A percentile compares a stretch with the other conserved stretches of the same genome.
phyloP scores from a whole-genome alignment of 2,888 invertebrate genomes.

The Octonoba sinensis region DNA sequence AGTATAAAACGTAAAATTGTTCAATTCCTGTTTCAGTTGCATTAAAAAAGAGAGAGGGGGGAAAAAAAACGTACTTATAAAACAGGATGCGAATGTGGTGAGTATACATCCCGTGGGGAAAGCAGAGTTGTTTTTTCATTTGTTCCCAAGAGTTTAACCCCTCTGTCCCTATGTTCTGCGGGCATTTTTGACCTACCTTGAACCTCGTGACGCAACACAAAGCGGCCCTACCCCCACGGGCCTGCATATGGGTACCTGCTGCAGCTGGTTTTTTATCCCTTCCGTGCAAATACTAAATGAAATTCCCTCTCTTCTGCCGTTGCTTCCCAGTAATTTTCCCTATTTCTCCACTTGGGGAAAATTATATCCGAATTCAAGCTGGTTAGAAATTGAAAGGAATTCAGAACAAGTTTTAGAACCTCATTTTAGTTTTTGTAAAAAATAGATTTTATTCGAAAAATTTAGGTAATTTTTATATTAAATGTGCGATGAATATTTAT shows the following conservation, averaged over 20 bases:
- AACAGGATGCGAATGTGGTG: constrained; percentile 46
- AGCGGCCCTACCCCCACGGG: constrained; percentile 35
- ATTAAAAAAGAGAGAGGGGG: too few relatives aligned
- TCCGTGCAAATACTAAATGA: too few relatives aligned
- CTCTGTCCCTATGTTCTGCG: constrained; percentile 15
- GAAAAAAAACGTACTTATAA: neutral
- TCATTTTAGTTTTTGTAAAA: too few relatives aligned
- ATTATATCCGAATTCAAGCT: neutral
- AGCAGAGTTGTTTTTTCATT: constrained; percentile 27
- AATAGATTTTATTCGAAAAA: too few relatives aligned
- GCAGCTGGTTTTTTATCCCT: neutral
- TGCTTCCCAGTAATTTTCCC: too few relatives aligned
- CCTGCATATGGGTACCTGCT: constrained; percentile 37
- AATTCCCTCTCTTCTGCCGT: too few relatives aligned
- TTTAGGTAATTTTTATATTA: too few relatives aligned
- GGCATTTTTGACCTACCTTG: constrained; percentile 53
- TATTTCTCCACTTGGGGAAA: neutral
- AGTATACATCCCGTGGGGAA: neutral
- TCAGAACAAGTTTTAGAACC: too few relatives aligned
- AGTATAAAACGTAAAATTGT: too few relatives aligned
- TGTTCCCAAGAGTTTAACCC: constrained; percentile 38
- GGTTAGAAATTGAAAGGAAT: too few relatives aligned
- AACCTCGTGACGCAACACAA: constrained; percentile 28
- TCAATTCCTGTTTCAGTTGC: too few relatives aligned
- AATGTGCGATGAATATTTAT: too few relatives aligned